phyloP scores from a whole-genome alignment of 2,113 vertebrate genomes.

The Dromiciops gliroides region DNA sequence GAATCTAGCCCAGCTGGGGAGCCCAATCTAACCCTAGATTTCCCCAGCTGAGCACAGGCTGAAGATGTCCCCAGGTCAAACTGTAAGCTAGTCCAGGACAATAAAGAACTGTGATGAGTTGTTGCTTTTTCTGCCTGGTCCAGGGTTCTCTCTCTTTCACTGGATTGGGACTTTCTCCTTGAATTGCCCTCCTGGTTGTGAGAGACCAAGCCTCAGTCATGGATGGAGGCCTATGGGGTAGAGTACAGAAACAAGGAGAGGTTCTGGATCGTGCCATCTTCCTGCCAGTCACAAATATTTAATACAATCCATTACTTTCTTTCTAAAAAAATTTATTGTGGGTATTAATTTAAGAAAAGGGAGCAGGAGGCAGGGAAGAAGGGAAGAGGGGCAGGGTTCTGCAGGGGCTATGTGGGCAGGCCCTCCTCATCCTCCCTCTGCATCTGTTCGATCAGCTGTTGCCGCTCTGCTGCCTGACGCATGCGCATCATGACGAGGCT shows the following conservation, averaged over 20 bases:
- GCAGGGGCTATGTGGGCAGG: slow-evolving; percentile 74
- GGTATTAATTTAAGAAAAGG: slow-evolving; percentile 67
- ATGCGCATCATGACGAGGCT: slow-evolving; percentile 98
- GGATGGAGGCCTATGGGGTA: not conserved
- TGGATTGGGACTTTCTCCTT: fast-evolving
- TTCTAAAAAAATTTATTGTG: slow-evolving; percentile 79
- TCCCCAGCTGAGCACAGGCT: not conserved
- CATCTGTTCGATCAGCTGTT: slow-evolving; percentile 93
- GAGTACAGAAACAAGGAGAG: slow-evolving; percentile 5
- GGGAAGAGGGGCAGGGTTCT: not conserved
- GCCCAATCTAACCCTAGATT: not conserved
- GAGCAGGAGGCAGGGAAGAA: not conserved
- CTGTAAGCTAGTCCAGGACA: slow-evolving; percentile 32
- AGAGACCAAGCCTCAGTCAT: not conserved
- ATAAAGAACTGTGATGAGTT: slow-evolving; percentile 65
- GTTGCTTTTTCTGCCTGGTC: slow-evolving; percentile 2
- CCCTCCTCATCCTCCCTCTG: slow-evolving; percentile 89
- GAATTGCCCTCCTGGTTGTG: not conserved
- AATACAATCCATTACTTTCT: slow-evolving; percentile 18
- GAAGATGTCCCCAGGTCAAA: not conserved
- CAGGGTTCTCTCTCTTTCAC: slow-evolving; percentile 4
- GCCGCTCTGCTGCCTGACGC: slow-evolving; percentile 95
- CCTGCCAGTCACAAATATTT: not conserved
- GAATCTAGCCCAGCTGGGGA: too few relatives aligned
- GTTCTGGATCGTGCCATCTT: not conserved